phyloP scores from a whole-genome alignment of 2,888 invertebrate genomes.

The Lysandra bellargus region DNA sequence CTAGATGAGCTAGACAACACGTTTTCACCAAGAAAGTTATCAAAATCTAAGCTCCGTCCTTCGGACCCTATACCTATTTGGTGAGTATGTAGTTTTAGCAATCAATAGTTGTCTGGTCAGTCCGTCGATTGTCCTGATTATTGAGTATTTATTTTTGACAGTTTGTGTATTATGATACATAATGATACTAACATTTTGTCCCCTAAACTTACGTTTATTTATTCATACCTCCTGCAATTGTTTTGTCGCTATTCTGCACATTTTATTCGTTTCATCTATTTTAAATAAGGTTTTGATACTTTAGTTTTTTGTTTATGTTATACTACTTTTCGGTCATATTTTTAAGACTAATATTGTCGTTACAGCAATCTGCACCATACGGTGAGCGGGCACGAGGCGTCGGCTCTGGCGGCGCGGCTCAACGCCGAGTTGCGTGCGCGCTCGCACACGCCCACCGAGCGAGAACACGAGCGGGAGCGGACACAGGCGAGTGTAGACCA shows the following conservation, averaged over 20 bases:
- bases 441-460: slow-evolving; percentile 46
- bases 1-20: slow-evolving; percentile 64
- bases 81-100: slow-evolving; percentile 58
- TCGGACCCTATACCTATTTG: slow-evolving; percentile 90
- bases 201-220: no score
- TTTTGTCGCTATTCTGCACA: no score
- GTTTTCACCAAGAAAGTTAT: slow-evolving; percentile 59
- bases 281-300: no score
- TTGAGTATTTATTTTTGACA: no score
- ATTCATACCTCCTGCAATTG: no score
- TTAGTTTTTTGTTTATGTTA: no score
- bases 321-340: no score
- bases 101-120: neutral
- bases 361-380: slow-evolving; percentile 83
- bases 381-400: slow-evolving; percentile 90
- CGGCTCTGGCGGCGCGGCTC: slow-evolving; percentile 85
- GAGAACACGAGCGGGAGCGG: slow-evolving; percentile 29
- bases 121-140: no score
- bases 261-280: no score
- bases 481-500: slow-evolving; percentile 12
- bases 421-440: slow-evolving; percentile 81
- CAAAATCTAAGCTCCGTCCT: slow-evolving; percentile 73
- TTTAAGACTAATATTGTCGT: neutral
- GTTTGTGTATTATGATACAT: no score
- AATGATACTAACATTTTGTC: no score